Evolutionary conservation across 2,888 invertebrate genomes (phyloP), one percentile per base, ranked within the genome.

Genomic region (Caenorhabditis drosophilae): DNA sequence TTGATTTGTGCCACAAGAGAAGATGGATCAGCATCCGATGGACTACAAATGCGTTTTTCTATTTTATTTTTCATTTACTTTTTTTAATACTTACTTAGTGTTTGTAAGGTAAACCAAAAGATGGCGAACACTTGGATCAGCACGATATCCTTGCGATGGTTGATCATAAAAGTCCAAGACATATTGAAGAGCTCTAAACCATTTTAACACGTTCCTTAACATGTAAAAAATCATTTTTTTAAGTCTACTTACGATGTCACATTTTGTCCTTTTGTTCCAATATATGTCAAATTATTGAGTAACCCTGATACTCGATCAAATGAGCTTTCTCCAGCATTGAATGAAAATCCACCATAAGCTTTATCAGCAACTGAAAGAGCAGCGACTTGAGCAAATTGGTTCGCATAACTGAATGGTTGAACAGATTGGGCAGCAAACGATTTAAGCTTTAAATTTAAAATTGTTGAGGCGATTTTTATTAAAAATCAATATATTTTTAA

Each of bases 101-200:
- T 67, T 50, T 0, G 78, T 76, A 12, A 78, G 53, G 36, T 78
- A 78, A 47, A 78, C 66, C 31, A 78, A 46, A n/a, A 70, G 54
- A 63, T 77, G 76, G 22, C 63, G 44, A 4, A 73, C 70, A 45
- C 63, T 57, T 4, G 55, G 9, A 18, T 47, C 60, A 20, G 51
- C 35, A 35, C 74, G 58, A 56, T 74, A 74, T 41, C 74, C 74
- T 49, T 67, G 63, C 31, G 57, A 49, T 26, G 59, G 54, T 2
- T 45, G 46, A n/a, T 54, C 55, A 35, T 56, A 70, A 40, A 47
- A 59, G 35, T 64, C 59, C 11, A 64, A 48, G 7, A 57, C 68
- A n/a, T 57, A 60, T 53, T 70, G 51, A 45, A 73, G 52, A 12
- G 61, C 73, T 18, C 69, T 69, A 26, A 51, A 68, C 40, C 26